Conservation (phyloP, 2,113 vertebrate species). For the Dinomys branickii region DNA sequence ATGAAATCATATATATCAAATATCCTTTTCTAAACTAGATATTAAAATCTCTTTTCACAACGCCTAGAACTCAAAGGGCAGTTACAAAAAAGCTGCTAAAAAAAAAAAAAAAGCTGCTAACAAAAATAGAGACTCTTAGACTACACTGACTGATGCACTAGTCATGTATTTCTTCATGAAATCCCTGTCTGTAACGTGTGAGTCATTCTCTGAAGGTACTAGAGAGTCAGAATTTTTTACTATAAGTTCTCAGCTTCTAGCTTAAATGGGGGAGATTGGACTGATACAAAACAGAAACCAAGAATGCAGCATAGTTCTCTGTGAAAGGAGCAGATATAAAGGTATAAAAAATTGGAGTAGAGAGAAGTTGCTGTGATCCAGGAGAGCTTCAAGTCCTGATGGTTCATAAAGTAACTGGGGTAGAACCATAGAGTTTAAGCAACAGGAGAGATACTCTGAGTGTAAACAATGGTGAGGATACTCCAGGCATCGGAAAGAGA, state of each 20-base stretch:
- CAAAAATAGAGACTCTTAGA: not conserved
- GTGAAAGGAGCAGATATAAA: not conserved
- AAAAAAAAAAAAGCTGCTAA: not conserved
- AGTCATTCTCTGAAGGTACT: not conserved
- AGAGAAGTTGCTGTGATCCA: not conserved
- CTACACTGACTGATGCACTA: not conserved
- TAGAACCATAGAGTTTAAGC: not conserved
- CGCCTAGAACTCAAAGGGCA: not conserved
- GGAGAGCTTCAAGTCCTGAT: not conserved
- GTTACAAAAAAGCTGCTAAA: not conserved
- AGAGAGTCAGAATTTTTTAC: not conserved
- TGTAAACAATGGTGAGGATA: rapidly evolving
- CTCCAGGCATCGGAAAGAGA: not conserved
- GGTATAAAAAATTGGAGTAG: not conserved
- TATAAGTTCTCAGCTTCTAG: not conserved
- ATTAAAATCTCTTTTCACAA: not conserved
- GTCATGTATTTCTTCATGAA: not conserved
- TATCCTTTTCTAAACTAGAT: not conserved
- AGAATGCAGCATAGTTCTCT: not conserved
- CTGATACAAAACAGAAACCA: not conserved
- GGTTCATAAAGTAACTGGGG: not conserved
- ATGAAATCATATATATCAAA: not conserved
- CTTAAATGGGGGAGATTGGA: not conserved
- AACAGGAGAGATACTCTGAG: not conserved
- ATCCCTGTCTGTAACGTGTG: not conserved